Percentiles rank a stretch among this genome's conserved stretches.
These are phyloP conservation scores for Indri indri DNA, from an alignment of 2,113 vertebrate species.

Conservation along the genomic window DNA sequence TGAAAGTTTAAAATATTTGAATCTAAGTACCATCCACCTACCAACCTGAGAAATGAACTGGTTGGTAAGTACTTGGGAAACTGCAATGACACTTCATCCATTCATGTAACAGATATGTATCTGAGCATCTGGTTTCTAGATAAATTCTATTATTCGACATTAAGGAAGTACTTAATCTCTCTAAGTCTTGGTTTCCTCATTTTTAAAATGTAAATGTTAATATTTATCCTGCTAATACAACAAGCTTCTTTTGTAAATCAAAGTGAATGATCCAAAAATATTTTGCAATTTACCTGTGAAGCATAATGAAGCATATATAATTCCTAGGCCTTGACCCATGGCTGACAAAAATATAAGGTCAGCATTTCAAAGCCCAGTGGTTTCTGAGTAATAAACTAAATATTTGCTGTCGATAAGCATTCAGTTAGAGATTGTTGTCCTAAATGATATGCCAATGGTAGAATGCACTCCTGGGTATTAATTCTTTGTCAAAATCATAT, in stretches of 20 bases:
- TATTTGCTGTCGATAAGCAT: neutral
- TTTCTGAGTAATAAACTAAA: neutral
- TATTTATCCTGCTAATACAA: neutral
- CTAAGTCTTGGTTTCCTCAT: neutral
- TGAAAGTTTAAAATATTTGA: neutral
- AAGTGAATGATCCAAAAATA: neutral
- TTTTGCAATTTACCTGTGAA: neutral
- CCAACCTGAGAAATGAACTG: neutral
- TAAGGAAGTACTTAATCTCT: neutral
- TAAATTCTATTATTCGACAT: neutral
- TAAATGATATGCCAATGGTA: neutral
- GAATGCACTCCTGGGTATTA: neutral
- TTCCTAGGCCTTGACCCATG: neutral
- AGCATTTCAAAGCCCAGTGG: neutral
- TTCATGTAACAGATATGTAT: neutral
- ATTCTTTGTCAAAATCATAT: neutral
- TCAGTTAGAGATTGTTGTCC: neutral
- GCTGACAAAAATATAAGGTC: neutral
- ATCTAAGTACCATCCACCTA: neutral
- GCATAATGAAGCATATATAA: neutral
- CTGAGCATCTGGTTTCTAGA: neutral
- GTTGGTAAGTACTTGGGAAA: neutral
- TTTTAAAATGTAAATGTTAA: neutral
- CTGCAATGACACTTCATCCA: neutral
- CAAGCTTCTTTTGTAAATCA: neutral